Conservation (phyloP, 2,888 invertebrate genomes). For the Cephus runcator region DNA sequence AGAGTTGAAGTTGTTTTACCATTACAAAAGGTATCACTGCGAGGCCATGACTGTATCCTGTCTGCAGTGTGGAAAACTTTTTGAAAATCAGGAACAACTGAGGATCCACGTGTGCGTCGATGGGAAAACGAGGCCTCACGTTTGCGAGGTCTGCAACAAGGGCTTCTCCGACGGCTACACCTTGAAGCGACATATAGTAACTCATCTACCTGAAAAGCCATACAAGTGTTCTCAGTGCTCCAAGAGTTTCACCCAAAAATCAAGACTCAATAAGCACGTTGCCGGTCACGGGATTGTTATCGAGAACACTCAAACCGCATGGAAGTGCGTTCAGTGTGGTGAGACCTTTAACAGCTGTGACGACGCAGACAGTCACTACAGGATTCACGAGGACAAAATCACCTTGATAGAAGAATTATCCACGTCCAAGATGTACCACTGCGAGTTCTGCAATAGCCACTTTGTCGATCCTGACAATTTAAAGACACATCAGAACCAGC, state of each 20-base stretch:
- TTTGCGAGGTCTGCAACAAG: conserved; percentile 51
- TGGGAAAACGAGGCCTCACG: conserved; percentile 48
- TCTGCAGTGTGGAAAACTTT: conserved; percentile 51
- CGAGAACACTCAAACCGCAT: conserved; percentile 44
- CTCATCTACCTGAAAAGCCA: conserved; percentile 51
- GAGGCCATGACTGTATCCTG: conserved; percentile 43
- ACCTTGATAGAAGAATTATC: conserved; percentile 41
- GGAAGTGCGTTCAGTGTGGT: conserved; percentile 50
- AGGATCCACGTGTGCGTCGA: conserved; percentile 44
- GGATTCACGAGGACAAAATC: conserved; percentile 38
- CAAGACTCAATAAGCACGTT: conserved; percentile 48
- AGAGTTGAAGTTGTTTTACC: conserved; percentile 48
- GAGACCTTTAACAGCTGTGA: conserved; percentile 39
- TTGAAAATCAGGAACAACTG: conserved; percentile 39
- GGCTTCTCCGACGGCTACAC: conserved; percentile 53
- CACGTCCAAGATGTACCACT: conserved; percentile 66
- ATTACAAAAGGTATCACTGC: conserved; percentile 51
- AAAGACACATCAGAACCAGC: conserved; percentile 63
- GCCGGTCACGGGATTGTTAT: conserved; percentile 44
- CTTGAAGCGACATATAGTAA: conserved; percentile 49
- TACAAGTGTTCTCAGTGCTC: conserved; percentile 49
- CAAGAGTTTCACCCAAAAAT: conserved; percentile 53
- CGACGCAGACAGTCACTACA: conserved; percentile 40
- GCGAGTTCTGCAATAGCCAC: conserved; percentile 72
- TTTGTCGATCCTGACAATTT: conserved; percentile 69